Evolutionary conservation across 2,113 vertebrate genomes (phyloP).

Genomic region (Colaptes auratus): DNA sequence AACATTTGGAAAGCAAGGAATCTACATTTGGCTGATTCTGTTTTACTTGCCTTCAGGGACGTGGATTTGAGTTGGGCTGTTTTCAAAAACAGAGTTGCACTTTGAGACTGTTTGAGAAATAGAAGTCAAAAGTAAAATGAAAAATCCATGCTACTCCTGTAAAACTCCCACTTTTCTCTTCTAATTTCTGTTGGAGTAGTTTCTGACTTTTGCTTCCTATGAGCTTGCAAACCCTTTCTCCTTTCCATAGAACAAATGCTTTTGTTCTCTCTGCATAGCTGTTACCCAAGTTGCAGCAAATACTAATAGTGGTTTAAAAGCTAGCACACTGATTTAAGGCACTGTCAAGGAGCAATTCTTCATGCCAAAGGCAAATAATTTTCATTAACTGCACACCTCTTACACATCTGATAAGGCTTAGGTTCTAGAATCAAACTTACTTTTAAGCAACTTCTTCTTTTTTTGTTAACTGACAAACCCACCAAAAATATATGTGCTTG

Average conservation of each 20-base stretch:
- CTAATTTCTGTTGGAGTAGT: not conserved
- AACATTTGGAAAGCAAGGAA: not conserved
- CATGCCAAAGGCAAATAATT: not conserved
- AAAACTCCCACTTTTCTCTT: not conserved
- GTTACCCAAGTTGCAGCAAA: not conserved
- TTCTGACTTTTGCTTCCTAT: not conserved
- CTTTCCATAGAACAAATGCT: not conserved
- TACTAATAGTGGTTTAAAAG: not conserved
- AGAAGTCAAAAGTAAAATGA: not conserved
- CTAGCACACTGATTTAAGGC: not conserved
- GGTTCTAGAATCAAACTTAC: not conserved
- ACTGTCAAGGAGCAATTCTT: not conserved
- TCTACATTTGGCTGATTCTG: not conserved
- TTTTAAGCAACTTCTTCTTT: not conserved
- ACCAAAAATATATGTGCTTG: not conserved
- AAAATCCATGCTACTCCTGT: not conserved
- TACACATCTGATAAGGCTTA: not conserved
- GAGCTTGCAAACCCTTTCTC: not conserved
- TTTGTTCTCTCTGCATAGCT: not conserved
- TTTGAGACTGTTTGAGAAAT: not conserved
- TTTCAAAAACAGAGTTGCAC: not conserved
- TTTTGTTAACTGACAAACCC: not conserved
- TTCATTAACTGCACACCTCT: not conserved
- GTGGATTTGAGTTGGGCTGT: not conserved
- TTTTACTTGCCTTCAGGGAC: not conserved